These are phyloP conservation scores for Epizoanthus rinbou DNA, from an alignment of 92 coral and sea anemone species.

Conservation along the genomic window DNA sequence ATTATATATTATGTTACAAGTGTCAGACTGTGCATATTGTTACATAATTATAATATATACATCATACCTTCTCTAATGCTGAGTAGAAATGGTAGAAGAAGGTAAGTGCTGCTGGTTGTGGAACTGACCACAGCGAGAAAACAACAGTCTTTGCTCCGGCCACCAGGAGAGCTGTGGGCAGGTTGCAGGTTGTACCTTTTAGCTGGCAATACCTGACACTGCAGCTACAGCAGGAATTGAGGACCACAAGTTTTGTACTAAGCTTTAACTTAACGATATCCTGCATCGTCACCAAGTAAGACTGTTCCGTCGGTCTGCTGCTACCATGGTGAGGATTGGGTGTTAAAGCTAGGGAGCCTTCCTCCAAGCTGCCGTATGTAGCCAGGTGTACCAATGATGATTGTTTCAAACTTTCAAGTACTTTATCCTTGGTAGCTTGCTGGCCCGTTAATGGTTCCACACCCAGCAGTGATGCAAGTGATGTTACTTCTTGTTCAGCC, in stretches of 20 bases:
- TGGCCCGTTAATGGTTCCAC: constrained; percentile 72
- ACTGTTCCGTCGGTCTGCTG: constrained; percentile 61
- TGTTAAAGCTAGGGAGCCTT: constrained; percentile 73
- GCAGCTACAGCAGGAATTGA: constrained; percentile 82
- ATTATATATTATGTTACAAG: too few species aligned
- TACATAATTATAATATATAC: neutral
- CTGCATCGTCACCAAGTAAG: constrained; percentile 62
- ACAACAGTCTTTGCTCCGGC: constrained; percentile 76
- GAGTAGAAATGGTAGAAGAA: constrained; percentile 71
- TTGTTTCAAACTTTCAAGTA: constrained; percentile 53
- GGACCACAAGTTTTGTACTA: constrained; percentile 69
- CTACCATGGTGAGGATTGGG: constrained; percentile 59
- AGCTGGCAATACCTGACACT: constrained; percentile 71
- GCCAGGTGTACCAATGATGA: constrained; percentile 78
- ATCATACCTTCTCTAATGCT: constrained; percentile 69
- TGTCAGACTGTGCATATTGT: neutral
- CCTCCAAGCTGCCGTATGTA: constrained; percentile 76
- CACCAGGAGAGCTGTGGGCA: constrained; percentile 79
- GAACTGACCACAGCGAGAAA: constrained; percentile 79
- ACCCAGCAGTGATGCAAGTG: constrained; percentile 75
- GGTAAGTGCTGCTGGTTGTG: constrained; percentile 65
- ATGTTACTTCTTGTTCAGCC: constrained; percentile 77
- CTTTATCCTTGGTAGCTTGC: constrained; percentile 77
- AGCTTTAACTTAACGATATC: constrained; percentile 64
- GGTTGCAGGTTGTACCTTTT: constrained; percentile 52